A percentile compares a stretch with the other conserved stretches of the same genome.
Evolutionary conservation across 1,140 invertebrate genomes (phyloP).

Genomic region (Formica exsecta): DNA sequence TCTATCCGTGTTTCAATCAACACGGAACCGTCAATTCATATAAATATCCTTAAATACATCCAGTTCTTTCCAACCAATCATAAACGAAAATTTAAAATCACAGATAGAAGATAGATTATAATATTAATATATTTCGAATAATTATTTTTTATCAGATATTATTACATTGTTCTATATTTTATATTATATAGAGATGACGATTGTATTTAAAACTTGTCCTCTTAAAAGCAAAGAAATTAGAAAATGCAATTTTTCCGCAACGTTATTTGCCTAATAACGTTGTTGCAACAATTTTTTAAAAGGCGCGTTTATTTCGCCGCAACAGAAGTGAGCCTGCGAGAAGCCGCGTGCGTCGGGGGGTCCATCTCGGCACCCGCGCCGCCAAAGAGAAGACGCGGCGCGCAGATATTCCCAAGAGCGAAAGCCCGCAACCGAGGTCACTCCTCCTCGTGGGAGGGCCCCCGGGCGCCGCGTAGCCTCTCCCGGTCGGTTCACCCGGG

Average conservation of each 20-base stretch:
- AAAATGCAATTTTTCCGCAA: background rate
- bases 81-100: background rate
- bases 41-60: background rate
- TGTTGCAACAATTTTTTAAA: background rate
- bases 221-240: background rate
- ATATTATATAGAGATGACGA: too few relatives aligned
- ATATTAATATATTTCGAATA: background rate
- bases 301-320: background rate
- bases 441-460: conserved; percentile 86
- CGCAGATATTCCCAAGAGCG: conserved; percentile 83
- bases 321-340: conserved; percentile 29
- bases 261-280: conserved; percentile 10
- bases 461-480: conserved; percentile 84
- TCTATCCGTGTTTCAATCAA: background rate
- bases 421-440: conserved; percentile 84
- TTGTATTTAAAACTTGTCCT: too few relatives aligned
- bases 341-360: conserved; percentile 54
- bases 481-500: conserved; percentile 71
- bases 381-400: conserved; percentile 72
- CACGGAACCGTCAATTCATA: background rate
- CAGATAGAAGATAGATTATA: background rate
- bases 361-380: conserved; percentile 67
- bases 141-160: background rate
- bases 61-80: background rate
- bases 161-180: background rate